A percentile compares a stretch with the other conserved stretches of the same genome.
phyloP scores from a whole-genome alignment of 2,797 vertebrate genomes.

The Trichosurus vulpecula region DNA sequence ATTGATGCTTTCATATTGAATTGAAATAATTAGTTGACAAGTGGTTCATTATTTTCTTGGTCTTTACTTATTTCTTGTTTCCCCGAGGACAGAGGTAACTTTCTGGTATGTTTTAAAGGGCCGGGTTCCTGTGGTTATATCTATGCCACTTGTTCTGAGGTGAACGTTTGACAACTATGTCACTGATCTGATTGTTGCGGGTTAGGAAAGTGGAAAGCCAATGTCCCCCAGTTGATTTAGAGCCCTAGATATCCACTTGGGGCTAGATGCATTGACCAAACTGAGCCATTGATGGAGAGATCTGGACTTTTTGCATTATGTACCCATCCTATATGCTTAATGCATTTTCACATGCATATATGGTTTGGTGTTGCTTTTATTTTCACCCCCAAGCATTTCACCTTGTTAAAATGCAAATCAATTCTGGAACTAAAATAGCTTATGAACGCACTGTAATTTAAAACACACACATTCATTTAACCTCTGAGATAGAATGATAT shows the following conservation, averaged over 20 bases:
- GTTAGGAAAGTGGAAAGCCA: background rate
- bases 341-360: background rate
- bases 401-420: background rate
- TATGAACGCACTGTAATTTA: background rate
- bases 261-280: background rate
- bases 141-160: background rate
- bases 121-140: background rate
- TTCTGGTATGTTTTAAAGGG: background rate
- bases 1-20: background rate
- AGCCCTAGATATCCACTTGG: background rate
- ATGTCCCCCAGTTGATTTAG: background rate
- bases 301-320: background rate
- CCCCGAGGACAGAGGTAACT: background rate
- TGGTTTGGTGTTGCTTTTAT: background rate
- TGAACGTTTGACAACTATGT: background rate
- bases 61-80: background rate
- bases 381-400: background rate
- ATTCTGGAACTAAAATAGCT: background rate
- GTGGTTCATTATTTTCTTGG: background rate
- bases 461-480: constrained; percentile 1
- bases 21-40: background rate
- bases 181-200: background rate
- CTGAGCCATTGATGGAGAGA: background rate
- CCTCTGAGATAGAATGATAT: background rate
- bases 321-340: background rate